Conservation (phyloP, 1,140 invertebrate species). For the Zophobas atratus region DNA sequence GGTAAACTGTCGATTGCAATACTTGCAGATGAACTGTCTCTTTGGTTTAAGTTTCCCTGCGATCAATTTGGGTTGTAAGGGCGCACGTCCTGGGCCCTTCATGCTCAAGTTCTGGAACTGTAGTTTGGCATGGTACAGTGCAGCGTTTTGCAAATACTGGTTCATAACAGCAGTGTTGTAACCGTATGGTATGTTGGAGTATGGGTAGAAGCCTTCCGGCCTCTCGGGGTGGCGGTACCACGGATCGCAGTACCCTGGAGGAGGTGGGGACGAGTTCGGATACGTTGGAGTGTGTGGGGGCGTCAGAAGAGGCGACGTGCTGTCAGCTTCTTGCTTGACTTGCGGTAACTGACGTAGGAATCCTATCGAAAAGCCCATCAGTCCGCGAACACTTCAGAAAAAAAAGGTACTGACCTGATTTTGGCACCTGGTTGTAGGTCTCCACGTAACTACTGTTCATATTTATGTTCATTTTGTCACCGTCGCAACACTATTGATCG, state of each 20-base stretch:
- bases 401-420: slow-evolving; percentile 13
- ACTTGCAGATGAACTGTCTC: slow-evolving; percentile 97
- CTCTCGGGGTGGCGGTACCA: slow-evolving; percentile 66
- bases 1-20: slow-evolving; percentile 94
- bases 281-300: slow-evolving; percentile 82
- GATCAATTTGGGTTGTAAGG: slow-evolving; percentile 71
- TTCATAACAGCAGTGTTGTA: slow-evolving; percentile 77
- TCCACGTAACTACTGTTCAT: slow-evolving; percentile 23
- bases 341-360: slow-evolving; percentile 44
- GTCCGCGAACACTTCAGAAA: neutral
- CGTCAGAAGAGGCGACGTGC: slow-evolving; percentile 76
- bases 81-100: slow-evolving; percentile 68
- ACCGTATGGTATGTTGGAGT: slow-evolving; percentile 64
- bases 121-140: slow-evolving; percentile 72
- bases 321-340: slow-evolving; percentile 76
- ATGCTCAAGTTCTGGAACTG: slow-evolving; percentile 67
- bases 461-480: slow-evolving; percentile 31
- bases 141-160: slow-evolving; percentile 81
- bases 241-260: slow-evolving; percentile 66
- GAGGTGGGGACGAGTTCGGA: slow-evolving; percentile 66
- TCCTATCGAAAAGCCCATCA: neutral
- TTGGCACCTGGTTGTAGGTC: slow-evolving; percentile 11
- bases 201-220: slow-evolving; percentile 66
- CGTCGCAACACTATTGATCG: neutral
- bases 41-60: slow-evolving; percentile 79